These are phyloP conservation scores for Calidris pygmaea DNA, from an alignment of 2,113 vertebrate species.

Conservation along the genomic window DNA sequence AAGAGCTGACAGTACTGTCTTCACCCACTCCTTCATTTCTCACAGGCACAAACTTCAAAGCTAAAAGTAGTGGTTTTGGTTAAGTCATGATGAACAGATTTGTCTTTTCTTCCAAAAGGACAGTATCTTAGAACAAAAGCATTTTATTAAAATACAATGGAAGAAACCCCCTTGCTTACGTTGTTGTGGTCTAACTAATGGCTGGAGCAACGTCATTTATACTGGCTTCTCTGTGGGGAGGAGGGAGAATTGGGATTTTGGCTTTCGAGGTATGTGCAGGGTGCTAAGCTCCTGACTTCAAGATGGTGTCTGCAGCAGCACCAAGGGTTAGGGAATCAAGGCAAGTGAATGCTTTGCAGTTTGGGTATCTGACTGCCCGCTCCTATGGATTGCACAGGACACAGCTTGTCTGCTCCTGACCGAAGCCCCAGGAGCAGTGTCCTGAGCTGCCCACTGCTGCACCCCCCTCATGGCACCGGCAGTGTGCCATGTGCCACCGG, in stretches of 20 bases:
- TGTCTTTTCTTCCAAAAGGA: background rate
- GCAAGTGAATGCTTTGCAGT: background rate
- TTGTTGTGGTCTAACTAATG: constrained; percentile 1
- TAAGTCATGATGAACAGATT: background rate
- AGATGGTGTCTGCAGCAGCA: background rate
- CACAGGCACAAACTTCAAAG: background rate
- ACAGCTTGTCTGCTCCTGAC: background rate
- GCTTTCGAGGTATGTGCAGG: background rate
- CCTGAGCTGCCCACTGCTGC: rapidly evolving
- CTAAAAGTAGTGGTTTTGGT: background rate
- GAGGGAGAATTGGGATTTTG: background rate
- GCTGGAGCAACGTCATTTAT: background rate
- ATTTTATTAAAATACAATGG: background rate
- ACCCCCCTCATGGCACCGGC: rapidly evolving
- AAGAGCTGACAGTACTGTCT: background rate
- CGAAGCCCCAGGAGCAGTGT: background rate
- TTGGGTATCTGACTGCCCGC: background rate
- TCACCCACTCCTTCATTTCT: constrained; percentile 15
- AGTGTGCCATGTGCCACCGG: no score
- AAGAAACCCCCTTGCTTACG: background rate
- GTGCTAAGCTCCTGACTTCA: background rate
- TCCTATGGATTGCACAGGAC: background rate
- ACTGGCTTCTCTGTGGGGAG: background rate
- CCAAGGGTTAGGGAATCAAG: no score
- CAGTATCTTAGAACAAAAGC: background rate